phyloP scores from a whole-genome alignment of 2,888 invertebrate genomes.

The Sinopyrophorus schimmeli region DNA sequence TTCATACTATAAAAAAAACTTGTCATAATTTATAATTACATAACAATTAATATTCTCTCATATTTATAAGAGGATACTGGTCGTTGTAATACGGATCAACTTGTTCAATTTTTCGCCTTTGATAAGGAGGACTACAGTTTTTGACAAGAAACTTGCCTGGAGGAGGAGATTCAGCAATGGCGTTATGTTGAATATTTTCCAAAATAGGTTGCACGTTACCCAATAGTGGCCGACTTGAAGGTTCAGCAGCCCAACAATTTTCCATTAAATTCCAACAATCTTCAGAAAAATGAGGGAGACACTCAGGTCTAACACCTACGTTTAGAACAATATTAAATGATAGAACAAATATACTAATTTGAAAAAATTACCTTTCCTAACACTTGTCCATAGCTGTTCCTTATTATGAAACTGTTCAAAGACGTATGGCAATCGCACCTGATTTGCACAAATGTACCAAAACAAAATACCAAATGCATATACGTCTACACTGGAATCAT shows the following conservation, averaged over 20 bases:
- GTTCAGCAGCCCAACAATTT: slow-evolving; percentile 81
- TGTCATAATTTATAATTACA: neutral
- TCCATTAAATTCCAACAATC: slow-evolving; percentile 85
- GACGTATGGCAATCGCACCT: slow-evolving; percentile 73
- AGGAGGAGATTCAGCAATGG: slow-evolving; percentile 34
- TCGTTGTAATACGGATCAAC: slow-evolving; percentile 30
- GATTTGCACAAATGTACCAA: slow-evolving; percentile 88
- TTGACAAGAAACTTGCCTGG: slow-evolving; percentile 40
- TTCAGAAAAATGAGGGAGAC: slow-evolving; percentile 71
- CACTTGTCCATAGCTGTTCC: slow-evolving; percentile 84
- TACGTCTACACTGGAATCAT: slow-evolving; percentile 83
- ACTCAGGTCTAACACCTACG: slow-evolving; percentile 79
- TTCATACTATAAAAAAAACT: neutral
- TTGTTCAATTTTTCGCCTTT: slow-evolving; percentile 17
- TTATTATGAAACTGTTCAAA: slow-evolving; percentile 85
- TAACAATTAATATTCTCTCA: slow-evolving; percentile 34
- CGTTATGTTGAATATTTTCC: slow-evolving; percentile 57
- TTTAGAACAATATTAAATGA: slow-evolving; percentile 9
- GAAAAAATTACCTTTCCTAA: slow-evolving; percentile 69
- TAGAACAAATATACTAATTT: neutral
- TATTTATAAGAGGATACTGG: slow-evolving; percentile 23
- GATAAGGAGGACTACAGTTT: slow-evolving; percentile 33
- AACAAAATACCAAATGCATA: slow-evolving; percentile 90
- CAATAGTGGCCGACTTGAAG: slow-evolving; percentile 71
- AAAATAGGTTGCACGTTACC: slow-evolving; percentile 76